Base-by-base conservation (phyloP, 2,888 invertebrate genomes). In the Calameuta filiformis region DNA sequence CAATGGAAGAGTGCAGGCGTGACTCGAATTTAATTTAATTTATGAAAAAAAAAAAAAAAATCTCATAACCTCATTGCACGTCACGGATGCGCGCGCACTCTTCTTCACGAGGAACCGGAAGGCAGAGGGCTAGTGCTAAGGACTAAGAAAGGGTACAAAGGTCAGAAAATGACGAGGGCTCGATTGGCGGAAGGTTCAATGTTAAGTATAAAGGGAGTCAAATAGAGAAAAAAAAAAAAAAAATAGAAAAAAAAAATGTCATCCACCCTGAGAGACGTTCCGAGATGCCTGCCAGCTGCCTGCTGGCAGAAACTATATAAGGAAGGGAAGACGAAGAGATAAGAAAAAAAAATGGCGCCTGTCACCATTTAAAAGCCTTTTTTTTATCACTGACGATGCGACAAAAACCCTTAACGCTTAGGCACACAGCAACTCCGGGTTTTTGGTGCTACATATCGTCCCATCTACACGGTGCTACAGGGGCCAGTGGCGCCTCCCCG, bases 401-500 rank as follows among this genome's bases (percentile, higher is more conserved):
- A 69, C 74, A 69, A 68, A 69, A 68, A 69, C 31, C 73, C 76
- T 30, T 79, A 79, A 77, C 87, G 85, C 87, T 83, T 89, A 90
- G 91, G 90, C 90, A 91, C 86, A 87, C 91, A 87, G 86, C 90
- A 85, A 90, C 88, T 81, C 90, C 90, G 85, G 87, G 91, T 87
- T 88, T 91, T 86, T 91, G 91, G 91, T 91, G 90, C 90, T 91
- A 91, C 90, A 89, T 91, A 89, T 91, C 91, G 85, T 87, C 90
- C 87, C 90, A 90, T 87, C 89, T 91, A 84, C 89, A 89, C 88
- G 89, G 89, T 87, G 82, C 85, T 87, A 80, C 86, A 85, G 87
- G 87, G 85, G 85, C 90, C 90, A 81, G 87, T 89, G 87, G 90
- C 87, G 77, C 90, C 90, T 75, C 89, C 90, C 79, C 90, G 90